phyloP scores from a whole-genome alignment of 1,140 invertebrate species.

The Belonocnema kinseyi region DNA sequence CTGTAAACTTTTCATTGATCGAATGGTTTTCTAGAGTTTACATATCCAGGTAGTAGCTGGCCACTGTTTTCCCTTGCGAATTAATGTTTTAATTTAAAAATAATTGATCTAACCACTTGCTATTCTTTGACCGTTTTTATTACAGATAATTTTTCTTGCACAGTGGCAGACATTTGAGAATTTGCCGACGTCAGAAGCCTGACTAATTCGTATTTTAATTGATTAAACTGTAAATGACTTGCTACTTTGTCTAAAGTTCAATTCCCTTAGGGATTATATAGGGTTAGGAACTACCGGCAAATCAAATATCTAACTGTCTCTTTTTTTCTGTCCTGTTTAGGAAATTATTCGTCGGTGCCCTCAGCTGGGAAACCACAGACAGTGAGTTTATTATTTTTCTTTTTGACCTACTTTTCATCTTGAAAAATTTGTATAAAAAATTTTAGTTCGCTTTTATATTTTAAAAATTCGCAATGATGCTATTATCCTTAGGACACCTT shows the following conservation, averaged over 20 bases:
- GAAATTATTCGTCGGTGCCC: constrained; percentile 97
- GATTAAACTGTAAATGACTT: background rate
- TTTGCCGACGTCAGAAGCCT: constrained; percentile 43
- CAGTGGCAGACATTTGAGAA: constrained; percentile 55
- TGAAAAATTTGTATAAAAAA: background rate
- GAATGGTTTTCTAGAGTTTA: constrained; percentile 31
- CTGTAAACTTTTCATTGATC: background rate
- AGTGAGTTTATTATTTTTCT: constrained; percentile 83
- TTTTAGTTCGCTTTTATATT: background rate
- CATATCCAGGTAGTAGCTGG: constrained; percentile 43
- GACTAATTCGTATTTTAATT: constrained; percentile 18
- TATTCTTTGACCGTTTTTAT: constrained; percentile 49
- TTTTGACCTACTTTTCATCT: background rate
- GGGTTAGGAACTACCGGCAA: background rate
- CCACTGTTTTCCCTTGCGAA: constrained; percentile 29
- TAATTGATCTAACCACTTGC: constrained; percentile 39
- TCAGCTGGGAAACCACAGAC: constrained; percentile 98
- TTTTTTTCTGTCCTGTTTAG: constrained; percentile 82
- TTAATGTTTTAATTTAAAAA: constrained; percentile 40
- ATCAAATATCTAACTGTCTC: constrained; percentile 40
- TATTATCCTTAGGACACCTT: constrained; percentile 65
- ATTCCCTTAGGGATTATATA: background rate
- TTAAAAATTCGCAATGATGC: constrained; percentile 54
- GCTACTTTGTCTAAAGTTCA: background rate
- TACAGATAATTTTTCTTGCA: constrained; percentile 55